Base-by-base conservation (phyloP, 1,140 invertebrate genomes). In the Cyrtorhinus lividipennis region DNA sequence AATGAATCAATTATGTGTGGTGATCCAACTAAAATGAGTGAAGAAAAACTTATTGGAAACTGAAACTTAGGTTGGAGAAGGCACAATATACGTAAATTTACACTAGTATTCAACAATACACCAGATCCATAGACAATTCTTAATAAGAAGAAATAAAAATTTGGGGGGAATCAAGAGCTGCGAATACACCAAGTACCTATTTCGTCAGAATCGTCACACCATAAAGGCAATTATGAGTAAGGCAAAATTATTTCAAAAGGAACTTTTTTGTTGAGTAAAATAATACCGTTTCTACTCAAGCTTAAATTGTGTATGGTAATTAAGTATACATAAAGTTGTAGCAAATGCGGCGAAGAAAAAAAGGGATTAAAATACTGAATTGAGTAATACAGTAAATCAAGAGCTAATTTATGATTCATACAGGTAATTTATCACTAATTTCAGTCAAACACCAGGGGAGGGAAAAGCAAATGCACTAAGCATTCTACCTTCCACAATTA, bases 161-260 rank as follows among this genome's bases (percentile, higher is more conserved):
- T 38, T 8, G 5, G 5, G 15, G 15, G 15, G 15, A 38, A 38
- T 38, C 15, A 38, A 38, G 15, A 8, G 15, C 5, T 38, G 5
- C 30, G 15, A 38, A 15, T 38, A 38, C 30, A 38, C 30, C 5
- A 18, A 45, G 3, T 15, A 62, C 24, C 24, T 45, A n/a, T n/a
- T 12, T 22, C 13, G 44, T 62, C 44, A 18, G 23, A 62, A 18
- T 62, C 45, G 23, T 26, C 23, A 56, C 27, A 66, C 58, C 62
- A 56, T 25, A 65, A 67, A 67, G 66, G 66, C 66, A 63, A 62
- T 64, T 65, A 46, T 59, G 61, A 64, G 57, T 67, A 65, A 67
- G 64, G 66, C 63, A 63, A 67, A 66, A 67, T 44, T 63, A 63
- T 61, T 61, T 65, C 30, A 38, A 65, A 67, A 67, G 62, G 66